phyloP scores from a whole-genome alignment of 2,797 vertebrate species.

The Graptemys geographica region DNA sequence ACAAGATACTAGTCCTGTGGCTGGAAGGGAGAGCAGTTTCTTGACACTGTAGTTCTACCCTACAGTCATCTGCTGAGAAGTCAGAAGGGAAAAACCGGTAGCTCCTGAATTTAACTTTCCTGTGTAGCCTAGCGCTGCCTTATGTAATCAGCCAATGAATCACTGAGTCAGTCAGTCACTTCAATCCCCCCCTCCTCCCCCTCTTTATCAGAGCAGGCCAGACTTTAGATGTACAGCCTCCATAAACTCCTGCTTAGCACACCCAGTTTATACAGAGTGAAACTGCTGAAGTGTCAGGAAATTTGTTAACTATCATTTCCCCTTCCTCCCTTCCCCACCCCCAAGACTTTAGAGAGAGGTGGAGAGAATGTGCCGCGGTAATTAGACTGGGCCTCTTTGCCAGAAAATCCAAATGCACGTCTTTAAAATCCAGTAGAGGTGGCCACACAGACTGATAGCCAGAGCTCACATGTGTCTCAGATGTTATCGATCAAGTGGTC shows the following conservation, averaged over 20 bases:
- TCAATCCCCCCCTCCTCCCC: neutral
- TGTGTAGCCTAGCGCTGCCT: rapidly evolving
- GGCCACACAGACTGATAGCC: neutral
- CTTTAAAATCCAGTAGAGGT: neutral
- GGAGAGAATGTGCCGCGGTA: neutral
- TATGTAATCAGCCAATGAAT: neutral
- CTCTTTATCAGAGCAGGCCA: neutral
- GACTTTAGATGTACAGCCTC: neutral
- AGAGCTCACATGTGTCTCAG: rapidly evolving
- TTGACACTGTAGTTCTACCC: slow-evolving; percentile 41
- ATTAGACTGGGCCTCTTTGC: neutral
- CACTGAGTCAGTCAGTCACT: neutral
- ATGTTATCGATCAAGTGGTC: rapidly evolving
- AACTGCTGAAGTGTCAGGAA: neutral
- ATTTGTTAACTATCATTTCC: neutral
- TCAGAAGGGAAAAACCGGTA: slow-evolving; percentile 60
- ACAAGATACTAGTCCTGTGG: slow-evolving; percentile 10
- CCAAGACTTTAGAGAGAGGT: neutral
- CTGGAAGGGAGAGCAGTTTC: neutral
- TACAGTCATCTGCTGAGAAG: neutral
- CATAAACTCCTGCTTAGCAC: neutral
- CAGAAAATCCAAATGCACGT: rapidly evolving
- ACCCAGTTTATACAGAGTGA: neutral
- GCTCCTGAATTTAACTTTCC: slow-evolving; percentile 49
- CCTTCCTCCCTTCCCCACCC: neutral